Conservation (phyloP, 2,113 vertebrate genomes). For the Lamprologus lemairii region DNA sequence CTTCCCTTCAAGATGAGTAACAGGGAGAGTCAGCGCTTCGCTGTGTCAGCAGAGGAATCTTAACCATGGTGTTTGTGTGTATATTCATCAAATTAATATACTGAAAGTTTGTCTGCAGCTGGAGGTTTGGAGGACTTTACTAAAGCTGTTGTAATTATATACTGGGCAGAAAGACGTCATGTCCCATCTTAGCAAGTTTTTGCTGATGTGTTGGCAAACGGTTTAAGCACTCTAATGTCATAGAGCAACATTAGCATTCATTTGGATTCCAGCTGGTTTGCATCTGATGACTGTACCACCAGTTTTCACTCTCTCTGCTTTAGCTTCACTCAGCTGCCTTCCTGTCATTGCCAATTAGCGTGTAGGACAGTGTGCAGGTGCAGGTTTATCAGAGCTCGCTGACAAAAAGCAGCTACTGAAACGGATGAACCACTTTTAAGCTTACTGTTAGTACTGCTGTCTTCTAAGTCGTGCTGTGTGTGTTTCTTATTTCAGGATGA, state of each 20-base stretch:
- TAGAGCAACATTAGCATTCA: neutral
- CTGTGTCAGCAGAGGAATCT: neutral
- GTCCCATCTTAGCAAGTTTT: neutral
- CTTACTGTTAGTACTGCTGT: neutral
- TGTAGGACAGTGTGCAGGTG: neutral
- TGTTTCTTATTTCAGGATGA: slow-evolving; percentile 44
- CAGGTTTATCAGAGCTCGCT: rapidly evolving
- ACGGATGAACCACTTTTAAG: neutral
- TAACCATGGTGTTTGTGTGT: neutral
- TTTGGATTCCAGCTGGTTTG: neutral
- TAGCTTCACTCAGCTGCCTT: neutral
- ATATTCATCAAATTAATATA: neutral
- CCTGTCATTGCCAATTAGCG: neutral
- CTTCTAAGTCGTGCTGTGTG: neutral
- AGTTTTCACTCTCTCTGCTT: neutral
- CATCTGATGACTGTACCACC: rapidly evolving
- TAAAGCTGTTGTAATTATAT: neutral
- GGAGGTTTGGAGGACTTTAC: neutral
- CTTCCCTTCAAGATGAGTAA: neutral
- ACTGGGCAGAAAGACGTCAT: neutral
- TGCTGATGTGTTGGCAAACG: neutral
- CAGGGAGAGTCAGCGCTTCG: neutral
- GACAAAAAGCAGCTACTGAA: neutral
- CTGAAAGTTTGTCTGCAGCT: neutral
- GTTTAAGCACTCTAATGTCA: neutral